phyloP scores from a whole-genome alignment of 2,888 invertebrate species.

The Lepidonotus clava region DNA sequence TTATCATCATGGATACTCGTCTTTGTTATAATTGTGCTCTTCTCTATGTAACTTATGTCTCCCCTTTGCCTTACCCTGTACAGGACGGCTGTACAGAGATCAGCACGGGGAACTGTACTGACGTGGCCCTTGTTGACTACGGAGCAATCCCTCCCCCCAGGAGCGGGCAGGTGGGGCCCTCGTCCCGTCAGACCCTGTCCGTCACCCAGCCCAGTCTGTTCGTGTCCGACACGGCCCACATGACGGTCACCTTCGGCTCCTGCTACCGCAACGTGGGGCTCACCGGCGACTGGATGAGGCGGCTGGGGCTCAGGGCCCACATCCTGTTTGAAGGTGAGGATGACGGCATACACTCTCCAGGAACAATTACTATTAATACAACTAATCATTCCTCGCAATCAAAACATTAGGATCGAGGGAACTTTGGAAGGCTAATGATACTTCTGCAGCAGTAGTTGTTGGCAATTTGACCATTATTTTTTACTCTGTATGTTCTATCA shows the following conservation, averaged over 20 bases:
- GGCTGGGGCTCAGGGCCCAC: not conserved
- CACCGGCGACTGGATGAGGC: not conserved
- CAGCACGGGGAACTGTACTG: slow-evolving; percentile 46
- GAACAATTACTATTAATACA: no score
- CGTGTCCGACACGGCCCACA: not conserved
- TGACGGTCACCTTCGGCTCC: slow-evolving; percentile 17
- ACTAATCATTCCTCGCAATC: no score
- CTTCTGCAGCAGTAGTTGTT: no score
- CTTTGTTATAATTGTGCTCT: no score
- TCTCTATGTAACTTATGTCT: no score
- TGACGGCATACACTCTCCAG: no score
- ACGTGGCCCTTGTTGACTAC: not conserved
- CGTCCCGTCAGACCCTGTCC: not conserved
- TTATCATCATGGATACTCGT: no score
- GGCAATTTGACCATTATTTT: no score
- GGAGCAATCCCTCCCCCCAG: not conserved
- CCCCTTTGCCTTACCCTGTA: not conserved
- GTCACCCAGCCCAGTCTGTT: slow-evolving; percentile 46
- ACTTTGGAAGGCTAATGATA: no score
- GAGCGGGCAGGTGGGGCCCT: not conserved
- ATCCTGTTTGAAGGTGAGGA: slow-evolving; percentile 16
- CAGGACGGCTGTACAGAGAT: slow-evolving; percentile 38
- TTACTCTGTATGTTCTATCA: no score
- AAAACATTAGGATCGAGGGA: no score
- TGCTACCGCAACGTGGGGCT: slow-evolving; percentile 14